These are phyloP conservation scores for Cyanistes caeruleus DNA, from an alignment of 2,113 vertebrate genomes.

Conservation along the genomic window DNA sequence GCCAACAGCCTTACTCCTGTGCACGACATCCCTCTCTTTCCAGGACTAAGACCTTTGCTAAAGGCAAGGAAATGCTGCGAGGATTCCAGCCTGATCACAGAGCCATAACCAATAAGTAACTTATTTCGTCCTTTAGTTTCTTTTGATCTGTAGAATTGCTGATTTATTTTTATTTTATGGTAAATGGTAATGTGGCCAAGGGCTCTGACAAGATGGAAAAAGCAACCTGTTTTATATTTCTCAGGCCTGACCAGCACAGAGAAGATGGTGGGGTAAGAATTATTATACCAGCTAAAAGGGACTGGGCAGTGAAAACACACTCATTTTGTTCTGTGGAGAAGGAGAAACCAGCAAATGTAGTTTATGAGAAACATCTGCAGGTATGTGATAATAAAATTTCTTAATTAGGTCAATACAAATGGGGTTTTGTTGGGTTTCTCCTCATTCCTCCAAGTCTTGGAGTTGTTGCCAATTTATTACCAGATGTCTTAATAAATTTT, in stretches of 20 bases:
- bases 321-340: neutral
- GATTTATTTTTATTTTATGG: neutral
- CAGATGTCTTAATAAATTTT: neutral
- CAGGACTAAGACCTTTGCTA: neutral
- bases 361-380: neutral
- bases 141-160: neutral
- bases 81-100: neutral
- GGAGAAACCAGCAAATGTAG: neutral
- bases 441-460: neutral
- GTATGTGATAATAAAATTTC: neutral
- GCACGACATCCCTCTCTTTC: neutral
- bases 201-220: neutral
- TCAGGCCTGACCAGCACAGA: neutral
- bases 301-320: neutral
- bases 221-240: neutral
- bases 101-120: neutral
- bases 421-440: neutral
- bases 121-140: neutral
- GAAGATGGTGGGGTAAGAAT: neutral
- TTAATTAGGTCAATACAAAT: neutral
- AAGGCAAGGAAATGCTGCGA: neutral
- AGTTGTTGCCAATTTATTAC: neutral
- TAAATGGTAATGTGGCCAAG: neutral
- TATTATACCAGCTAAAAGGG: neutral
- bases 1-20: neutral